Evolutionary conservation across 2,797 vertebrate genomes (phyloP), one percentile per base, ranked within the genome.

Genomic region (Artibeus lituratus): DNA sequence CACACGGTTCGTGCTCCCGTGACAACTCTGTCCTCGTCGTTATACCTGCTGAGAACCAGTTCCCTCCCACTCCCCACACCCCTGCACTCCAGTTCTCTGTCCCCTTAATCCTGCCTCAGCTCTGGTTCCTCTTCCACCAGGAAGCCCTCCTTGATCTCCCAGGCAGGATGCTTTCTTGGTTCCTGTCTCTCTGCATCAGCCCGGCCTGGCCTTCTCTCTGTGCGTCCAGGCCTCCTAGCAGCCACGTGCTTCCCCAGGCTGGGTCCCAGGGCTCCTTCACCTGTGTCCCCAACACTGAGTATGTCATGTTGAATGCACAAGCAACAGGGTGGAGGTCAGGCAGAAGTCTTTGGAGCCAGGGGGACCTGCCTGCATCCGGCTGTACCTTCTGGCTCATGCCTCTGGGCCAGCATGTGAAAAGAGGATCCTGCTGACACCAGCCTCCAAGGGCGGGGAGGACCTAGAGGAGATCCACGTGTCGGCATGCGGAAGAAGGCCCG

Each of bases 401-500:
- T 57, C 32, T 12, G 24, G n/a, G 15, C 15, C 29, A 22, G 44
- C 2, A 10, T 26, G 5, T 12, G 3, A 24, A 37, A 3, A 19
- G 21, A 8, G 14, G n/a, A 29, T 18, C 21, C 70, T 5, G 21
- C n/a, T 0, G 42, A 81, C 0, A 0, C 47, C 65, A 4, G 80
- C 42, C 49, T 49, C 49, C 1, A 69, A 24, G 78, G 49, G 39
- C 15, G 18, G 53, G 6, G 10, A 18, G 62, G 35, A 49, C 42
- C 84, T 12, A 4, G 10, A 51, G 0, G 62, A 47, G 62, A 53
- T 26, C 32, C 49, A 0, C 3, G 6, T 0, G 15, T 5, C 29
- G 4, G 44, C 55, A 12, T 55, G 29, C 1, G 39, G 78, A 37
- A 26, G 53, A 32, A 39, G 8, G 21, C 62, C 14, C 2, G 0